Evolutionary conservation across 2,113 vertebrate species (phyloP), one percentile per base, ranked within the genome.

Genomic region (Suncus etruscus): DNA sequence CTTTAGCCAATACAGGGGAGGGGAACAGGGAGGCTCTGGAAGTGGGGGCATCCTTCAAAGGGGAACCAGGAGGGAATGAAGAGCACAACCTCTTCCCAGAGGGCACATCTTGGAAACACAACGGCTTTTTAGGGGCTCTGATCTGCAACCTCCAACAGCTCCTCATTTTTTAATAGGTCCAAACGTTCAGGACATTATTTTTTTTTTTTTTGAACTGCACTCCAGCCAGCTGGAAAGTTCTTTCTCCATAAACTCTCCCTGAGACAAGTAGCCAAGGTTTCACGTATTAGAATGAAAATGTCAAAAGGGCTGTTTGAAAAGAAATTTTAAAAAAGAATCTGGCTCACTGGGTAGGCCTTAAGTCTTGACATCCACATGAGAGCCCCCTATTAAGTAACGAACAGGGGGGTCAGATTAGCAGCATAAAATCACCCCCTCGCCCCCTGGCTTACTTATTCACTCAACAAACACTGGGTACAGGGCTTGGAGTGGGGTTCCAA

Each of bases 221-320:
- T 72, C 69, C 87, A 95, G 89, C 91, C 95, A 96, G 85, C 85
- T 95, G 91, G 94, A 95, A 39, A 96, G 82, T 87, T 82, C 87
- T 94, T 92, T 93, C 93, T 83, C 95, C 94, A 96, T 93, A 94
- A 96, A 95, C 86, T 82, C 58, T 95, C 77, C 74, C 65, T 29
- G 81, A 94, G 82, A 96, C 92, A 95, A 96, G 93, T 94, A 96
- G 94, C 95, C 84, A 95, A 39, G 85, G 66, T 95, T 91, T 95
- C 87, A 51, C 81, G 73, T 93, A 94, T 91, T 95, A 92, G 92
- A 94, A 93, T 87, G 87, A 93, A 96, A 91, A 96, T 4, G 81
- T 96, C 88, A 83, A 83, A 95, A 86, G 32, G 0, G 58, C 90
- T 94, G 72, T 86, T 79, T 11, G 58, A 20, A 5, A 66, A 54